These are phyloP conservation scores for Ptychochromis oligacanthus DNA, from an alignment of 2,113 vertebrate genomes.

Conservation along the genomic window DNA sequence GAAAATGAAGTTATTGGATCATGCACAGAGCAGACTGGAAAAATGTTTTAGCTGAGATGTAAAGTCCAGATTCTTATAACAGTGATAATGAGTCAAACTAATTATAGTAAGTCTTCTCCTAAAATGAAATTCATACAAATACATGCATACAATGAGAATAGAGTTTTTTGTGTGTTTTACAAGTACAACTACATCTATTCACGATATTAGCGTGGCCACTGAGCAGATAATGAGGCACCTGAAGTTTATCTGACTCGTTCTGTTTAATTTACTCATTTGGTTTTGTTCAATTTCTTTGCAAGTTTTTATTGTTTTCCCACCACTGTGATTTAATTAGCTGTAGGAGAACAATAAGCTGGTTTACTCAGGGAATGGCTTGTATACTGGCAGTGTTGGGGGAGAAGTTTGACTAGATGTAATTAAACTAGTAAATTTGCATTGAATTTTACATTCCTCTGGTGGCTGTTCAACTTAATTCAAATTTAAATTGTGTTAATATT, in stretches of 20 bases:
- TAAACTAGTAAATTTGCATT: constrained; percentile 63
- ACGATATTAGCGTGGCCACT: background rate
- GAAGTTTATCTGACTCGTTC: constrained; percentile 26
- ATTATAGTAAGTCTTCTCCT: background rate
- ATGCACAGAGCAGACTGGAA: background rate
- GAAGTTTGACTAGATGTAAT: constrained; percentile 56
- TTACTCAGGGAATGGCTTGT: constrained; percentile 7
- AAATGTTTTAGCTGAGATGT: constrained; percentile 17
- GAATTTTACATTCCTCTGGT: constrained; percentile 46
- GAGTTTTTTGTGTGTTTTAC: background rate
- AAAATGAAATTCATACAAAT: background rate
- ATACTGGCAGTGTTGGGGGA: constrained; percentile 29
- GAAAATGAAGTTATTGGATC: constrained; percentile 4
- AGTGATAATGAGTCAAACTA: background rate
- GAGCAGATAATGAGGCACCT: constrained; percentile 23
- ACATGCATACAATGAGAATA: background rate
- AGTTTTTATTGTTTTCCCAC: constrained; percentile 50
- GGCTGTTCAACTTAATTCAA: constrained; percentile 24
- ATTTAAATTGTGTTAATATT: constrained; percentile 42
- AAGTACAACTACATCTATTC: background rate
- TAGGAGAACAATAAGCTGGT: constrained; percentile 37
- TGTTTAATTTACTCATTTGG: constrained; percentile 36
- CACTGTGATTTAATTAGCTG: constrained; percentile 58
- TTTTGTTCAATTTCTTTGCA: constrained; percentile 43
- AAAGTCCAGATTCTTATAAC: background rate